Percentiles rank a stretch among this genome's conserved stretches.
Evolutionary conservation across 2,797 vertebrate species (phyloP).

Genomic region (Onychomys arenicola): DNA sequence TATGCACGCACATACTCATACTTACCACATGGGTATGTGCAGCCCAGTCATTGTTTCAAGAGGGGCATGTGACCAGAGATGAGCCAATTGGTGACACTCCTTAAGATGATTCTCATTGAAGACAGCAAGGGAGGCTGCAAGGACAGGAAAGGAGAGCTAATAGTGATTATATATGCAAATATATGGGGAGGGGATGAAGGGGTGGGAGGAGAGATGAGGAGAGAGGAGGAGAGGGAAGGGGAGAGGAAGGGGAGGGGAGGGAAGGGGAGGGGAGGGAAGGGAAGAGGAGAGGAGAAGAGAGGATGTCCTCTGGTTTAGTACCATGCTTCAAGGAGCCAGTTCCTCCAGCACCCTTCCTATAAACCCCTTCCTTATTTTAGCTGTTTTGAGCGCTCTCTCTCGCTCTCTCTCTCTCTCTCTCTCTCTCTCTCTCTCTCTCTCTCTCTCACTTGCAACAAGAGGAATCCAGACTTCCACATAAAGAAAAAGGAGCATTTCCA

Average conservation of each 20-base stretch:
- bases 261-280: not conserved
- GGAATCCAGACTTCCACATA: slow-evolving; percentile 9
- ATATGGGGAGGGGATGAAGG: not conserved
- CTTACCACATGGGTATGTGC: not conserved
- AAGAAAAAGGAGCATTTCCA: not conserved
- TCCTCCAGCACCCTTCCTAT: not conserved
- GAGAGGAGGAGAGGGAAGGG: not conserved
- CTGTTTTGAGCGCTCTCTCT: not conserved
- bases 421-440: not conserved
- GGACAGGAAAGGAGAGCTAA: not conserved
- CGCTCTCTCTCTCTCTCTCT: not conserved
- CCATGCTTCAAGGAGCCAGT: not conserved
- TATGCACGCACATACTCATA: not conserved
- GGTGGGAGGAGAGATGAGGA: not conserved
- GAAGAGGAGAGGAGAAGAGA: not conserved
- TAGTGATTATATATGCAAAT: not conserved
- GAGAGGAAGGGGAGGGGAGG: no score
- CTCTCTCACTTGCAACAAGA: not conserved
- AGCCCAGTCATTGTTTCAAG: not conserved
- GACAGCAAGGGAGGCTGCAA: not conserved
- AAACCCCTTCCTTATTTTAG: not conserved
- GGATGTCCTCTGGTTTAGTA: not conserved
- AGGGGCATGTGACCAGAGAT: not conserved
- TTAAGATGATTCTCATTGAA: not conserved
- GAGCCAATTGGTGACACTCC: not conserved